Base-by-base conservation (phyloP, 1,140 invertebrate species). In the Aphelinus certus region DNA sequence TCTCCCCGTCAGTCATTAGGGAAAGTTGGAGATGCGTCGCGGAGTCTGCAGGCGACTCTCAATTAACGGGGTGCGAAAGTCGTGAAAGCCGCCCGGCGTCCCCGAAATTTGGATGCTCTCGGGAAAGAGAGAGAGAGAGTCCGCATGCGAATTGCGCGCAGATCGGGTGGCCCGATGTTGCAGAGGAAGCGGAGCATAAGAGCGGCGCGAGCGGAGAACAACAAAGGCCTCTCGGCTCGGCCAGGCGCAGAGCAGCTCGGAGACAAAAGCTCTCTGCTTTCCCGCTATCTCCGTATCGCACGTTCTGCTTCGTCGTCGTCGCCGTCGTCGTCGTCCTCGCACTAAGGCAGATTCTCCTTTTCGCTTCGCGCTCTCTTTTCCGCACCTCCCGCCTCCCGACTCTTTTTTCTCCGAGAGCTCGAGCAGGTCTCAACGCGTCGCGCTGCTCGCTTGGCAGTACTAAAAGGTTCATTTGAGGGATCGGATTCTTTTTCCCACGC, bases 261-360 rank as follows among this genome's bases (percentile, higher is more conserved):
- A 75, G 73, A 75, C 73, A 75, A 75, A 75, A 75, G 67, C 66
- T 75, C 57, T 57, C 72, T 68, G 4, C 65, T 74, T 68, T 55
- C 48, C 7, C n/a, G 43, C 72, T 68, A 68, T 74, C 72, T 56
- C 63, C 26, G 43, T 55, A 73, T 73, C 64, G 63, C 57, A 61
- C 58, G 56, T 66, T 74, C 58, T 48, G 72, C 64, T 66, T 74
- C 65, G 49, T 48, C 72, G 49, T 66, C 55, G 26, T 53, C 3
- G 7, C 47, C 9, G 42, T 73, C 62, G 53, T 48, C 4, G 49
- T 63, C 42, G 45, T 71, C 60, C 10, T 61, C 56, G 42, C 46
- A 7, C 43, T 5, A 10, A 42, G 46, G 45, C 61, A 62, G 45
- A 45, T 49, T 67, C 49, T 73, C 10, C 58, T 65, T 51, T 60